Conservation (phyloP, 53 echinoderm and acorn worm genomes). For the Arbacia lixula region DNA sequence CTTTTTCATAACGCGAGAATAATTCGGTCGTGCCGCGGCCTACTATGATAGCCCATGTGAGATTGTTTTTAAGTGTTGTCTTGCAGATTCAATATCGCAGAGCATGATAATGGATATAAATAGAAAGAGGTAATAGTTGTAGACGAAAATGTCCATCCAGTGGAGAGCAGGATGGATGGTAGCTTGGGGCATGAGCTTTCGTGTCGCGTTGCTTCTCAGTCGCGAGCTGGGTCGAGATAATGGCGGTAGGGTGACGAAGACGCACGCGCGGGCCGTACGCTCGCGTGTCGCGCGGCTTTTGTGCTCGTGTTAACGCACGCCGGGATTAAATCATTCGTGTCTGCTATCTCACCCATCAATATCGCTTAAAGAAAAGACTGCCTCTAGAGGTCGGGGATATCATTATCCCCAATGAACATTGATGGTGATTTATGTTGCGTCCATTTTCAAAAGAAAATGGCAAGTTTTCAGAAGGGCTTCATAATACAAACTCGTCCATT, state of each 20-base stretch:
- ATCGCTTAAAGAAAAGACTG: too few relatives aligned
- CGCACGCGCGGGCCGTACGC: slow-evolving; percentile 34
- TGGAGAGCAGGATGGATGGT: slow-evolving; percentile 5
- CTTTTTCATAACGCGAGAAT: neutral
- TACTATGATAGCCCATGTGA: neutral
- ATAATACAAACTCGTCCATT: too few relatives aligned
- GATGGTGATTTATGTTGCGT: slow-evolving; percentile 34
- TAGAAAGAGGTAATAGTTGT: slow-evolving; percentile 48
- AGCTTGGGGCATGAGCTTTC: slow-evolving; percentile 12
- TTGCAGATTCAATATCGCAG: slow-evolving; percentile 35
- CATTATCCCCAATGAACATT: neutral
- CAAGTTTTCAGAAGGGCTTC: too few relatives aligned
- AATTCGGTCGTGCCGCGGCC: neutral
- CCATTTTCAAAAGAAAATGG: too few relatives aligned
- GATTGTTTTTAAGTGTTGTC: slow-evolving; percentile 5
- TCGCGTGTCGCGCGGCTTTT: neutral
- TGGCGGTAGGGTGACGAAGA: slow-evolving; percentile 8
- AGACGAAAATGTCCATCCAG: slow-evolving; percentile 6
- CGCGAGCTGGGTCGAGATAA: neutral
- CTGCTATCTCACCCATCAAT: too few relatives aligned
- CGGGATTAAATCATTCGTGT: slow-evolving; percentile 14
- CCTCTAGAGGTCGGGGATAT: slow-evolving; percentile 13
- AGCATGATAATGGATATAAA: slow-evolving; percentile 42
- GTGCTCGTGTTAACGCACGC: slow-evolving; percentile 13
- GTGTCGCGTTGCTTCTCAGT: neutral